Base-by-base conservation (phyloP, 2,797 vertebrate genomes). In the Karalla daura region DNA sequence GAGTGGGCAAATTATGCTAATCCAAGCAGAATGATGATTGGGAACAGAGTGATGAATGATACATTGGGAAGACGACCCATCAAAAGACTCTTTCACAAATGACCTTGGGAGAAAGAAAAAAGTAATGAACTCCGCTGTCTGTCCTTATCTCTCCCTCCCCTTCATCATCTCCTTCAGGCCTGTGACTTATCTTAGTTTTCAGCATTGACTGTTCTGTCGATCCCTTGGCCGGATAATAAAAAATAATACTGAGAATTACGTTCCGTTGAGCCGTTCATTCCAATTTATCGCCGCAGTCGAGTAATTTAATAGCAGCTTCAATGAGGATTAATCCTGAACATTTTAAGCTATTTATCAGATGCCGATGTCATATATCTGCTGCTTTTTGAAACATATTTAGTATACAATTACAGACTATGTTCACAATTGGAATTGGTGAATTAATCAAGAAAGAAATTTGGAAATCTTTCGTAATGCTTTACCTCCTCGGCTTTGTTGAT, bases 11-110 rank as follows among this genome's bases (percentile, higher is more conserved):
- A 73, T 81, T 67, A 81, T 74, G 53, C 41, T 85, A 82, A 89
- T 86, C 82, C 55, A 72, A 79, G 77, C 32, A 44, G 76, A 85
- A 81, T 63, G 58, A 43, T 76, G 78, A 83, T 61, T 74, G 76
- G 50, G 70, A 75, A 78, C 14, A 64, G 56, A 47, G 62, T 70
- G 79, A 88, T 77, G 72, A 81, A 86, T 64, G 65, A 81, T 50
- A 68, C 60, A 35, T n/a, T 17, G 66, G 20, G 14, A 56, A 36
- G 47, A 59, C 15, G 71, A 67, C 23, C 54, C 45, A 74, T 76
- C 75, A 70, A 14, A 35, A 51, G 54, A 49, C 3, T 41, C 55
- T 61, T 59, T 74, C 37, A 60, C 40, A 53, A 55, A 53, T 74
- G 75, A 85, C 80, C 73, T 83, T 70, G 69, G 25, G 64, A 37